phyloP scores from a whole-genome alignment of 2,113 vertebrate species.

The Gavialis gangeticus region DNA sequence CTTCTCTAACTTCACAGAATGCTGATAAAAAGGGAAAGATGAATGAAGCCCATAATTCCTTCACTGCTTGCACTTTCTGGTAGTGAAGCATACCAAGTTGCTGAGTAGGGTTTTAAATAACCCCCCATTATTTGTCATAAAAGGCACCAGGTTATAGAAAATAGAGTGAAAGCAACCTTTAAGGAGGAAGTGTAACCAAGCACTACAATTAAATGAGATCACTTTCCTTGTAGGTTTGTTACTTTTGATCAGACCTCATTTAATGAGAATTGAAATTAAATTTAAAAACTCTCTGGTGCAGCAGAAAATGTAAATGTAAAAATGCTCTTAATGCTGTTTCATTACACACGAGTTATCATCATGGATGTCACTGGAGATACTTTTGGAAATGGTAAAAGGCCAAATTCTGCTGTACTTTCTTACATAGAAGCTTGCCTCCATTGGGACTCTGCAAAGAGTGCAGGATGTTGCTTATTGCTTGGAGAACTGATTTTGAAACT shows the following conservation, averaged over 20 bases:
- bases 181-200: constrained; percentile 42
- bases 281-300: constrained; percentile 14
- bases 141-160: constrained; percentile 31
- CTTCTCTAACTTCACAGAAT: neutral
- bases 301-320: constrained; percentile 41
- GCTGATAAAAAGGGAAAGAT: constrained; percentile 59
- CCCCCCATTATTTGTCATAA: constrained; percentile 42
- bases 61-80: constrained; percentile 26
- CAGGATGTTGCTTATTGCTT: constrained; percentile 10
- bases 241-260: constrained; percentile 24
- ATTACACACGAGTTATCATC: neutral
- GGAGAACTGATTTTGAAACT: constrained; percentile 24
- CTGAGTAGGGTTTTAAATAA: constrained; percentile 57
- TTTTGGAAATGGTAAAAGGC: neutral
- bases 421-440: constrained; percentile 17
- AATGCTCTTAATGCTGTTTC: constrained; percentile 19
- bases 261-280: constrained; percentile 52
- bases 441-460: neutral
- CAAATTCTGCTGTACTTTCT: neutral
- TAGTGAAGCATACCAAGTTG: constrained; percentile 44
- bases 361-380: neutral
- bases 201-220: neutral
- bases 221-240: constrained; percentile 50
- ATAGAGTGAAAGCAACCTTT: constrained; percentile 44
- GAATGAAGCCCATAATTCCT: constrained; percentile 19